phyloP scores from a whole-genome alignment of 2,797 vertebrate genomes.

The Coracias cyanogaster region DNA sequence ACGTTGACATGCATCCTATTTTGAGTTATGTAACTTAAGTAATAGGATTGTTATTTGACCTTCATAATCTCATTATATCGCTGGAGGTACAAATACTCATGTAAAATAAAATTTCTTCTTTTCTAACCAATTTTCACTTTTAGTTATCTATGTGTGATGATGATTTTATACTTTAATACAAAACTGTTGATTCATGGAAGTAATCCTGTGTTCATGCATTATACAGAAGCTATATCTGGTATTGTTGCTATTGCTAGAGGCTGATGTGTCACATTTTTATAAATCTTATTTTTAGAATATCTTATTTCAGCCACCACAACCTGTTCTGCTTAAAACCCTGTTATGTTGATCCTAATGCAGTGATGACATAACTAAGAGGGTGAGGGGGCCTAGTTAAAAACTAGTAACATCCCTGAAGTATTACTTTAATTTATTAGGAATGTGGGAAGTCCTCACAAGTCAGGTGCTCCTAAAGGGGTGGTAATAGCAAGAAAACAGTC shows the following conservation, averaged over 20 bases:
- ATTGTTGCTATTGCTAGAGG: constrained; percentile 43
- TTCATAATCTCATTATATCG: constrained; percentile 23
- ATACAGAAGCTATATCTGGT: constrained; percentile 39
- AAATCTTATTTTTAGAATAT: constrained; percentile 41
- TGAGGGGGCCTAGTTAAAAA: neutral
- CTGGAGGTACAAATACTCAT: neutral
- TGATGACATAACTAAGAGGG: neutral
- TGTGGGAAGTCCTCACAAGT: neutral
- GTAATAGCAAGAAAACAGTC: neutral
- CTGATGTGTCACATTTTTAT: constrained; percentile 41
- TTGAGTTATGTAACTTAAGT: constrained; percentile 39
- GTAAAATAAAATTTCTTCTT: neutral
- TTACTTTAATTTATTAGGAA: neutral
- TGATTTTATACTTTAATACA: constrained; percentile 14
- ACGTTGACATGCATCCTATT: neutral
- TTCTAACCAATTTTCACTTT: neutral
- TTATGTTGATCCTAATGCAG: constrained; percentile 16
- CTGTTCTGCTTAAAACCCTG: constrained; percentile 28
- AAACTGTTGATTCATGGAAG: constrained; percentile 58
- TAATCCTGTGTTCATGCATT: constrained; percentile 50
- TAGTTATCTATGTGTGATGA: neutral
- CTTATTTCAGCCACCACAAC: constrained; percentile 39
- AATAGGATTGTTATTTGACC: constrained; percentile 41
- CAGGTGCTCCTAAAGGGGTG: neutral
- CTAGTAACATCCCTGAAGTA: neutral